These are phyloP conservation scores for Sarcophaga bullata DNA, from an alignment of 1,140 invertebrate genomes.

Conservation along the genomic window DNA sequence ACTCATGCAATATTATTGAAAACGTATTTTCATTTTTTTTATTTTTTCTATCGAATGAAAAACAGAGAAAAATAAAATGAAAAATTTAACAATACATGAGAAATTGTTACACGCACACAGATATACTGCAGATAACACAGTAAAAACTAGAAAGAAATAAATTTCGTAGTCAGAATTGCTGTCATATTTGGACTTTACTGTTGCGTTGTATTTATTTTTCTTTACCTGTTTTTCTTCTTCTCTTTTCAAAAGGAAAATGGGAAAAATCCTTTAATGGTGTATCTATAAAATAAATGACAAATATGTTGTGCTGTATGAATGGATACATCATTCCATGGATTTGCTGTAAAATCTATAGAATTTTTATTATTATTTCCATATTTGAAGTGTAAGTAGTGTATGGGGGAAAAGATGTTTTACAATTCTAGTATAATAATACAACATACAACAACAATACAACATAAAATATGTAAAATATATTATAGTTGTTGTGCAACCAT, in stretches of 20 bases:
- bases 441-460: neutral
- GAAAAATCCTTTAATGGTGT: slow-evolving; percentile 29
- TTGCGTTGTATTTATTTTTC: neutral
- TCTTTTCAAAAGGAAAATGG: neutral
- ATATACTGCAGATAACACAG: neutral
- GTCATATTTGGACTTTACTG: too few species aligned
- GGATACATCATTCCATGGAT: neutral
- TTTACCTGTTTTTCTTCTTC: neutral
- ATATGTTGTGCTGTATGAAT: slow-evolving; percentile 6
- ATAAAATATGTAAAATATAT: neutral
- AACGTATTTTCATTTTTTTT: slow-evolving; percentile 35
- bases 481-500: neutral
- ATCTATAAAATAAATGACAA: slow-evolving; percentile 32
- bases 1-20: slow-evolving; percentile 35
- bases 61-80: neutral
- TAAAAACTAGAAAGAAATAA: too few species aligned
- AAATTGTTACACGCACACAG: neutral
- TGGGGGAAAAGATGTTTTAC: neutral
- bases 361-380: too few species aligned
- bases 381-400: too few species aligned
- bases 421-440: too few species aligned
- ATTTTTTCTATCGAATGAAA: neutral
- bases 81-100: slow-evolving; percentile 7
- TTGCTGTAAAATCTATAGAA: too few species aligned
- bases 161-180: too few species aligned